phyloP scores from a whole-genome alignment of 2,888 invertebrate genomes.

The Callimorpha dominula region DNA sequence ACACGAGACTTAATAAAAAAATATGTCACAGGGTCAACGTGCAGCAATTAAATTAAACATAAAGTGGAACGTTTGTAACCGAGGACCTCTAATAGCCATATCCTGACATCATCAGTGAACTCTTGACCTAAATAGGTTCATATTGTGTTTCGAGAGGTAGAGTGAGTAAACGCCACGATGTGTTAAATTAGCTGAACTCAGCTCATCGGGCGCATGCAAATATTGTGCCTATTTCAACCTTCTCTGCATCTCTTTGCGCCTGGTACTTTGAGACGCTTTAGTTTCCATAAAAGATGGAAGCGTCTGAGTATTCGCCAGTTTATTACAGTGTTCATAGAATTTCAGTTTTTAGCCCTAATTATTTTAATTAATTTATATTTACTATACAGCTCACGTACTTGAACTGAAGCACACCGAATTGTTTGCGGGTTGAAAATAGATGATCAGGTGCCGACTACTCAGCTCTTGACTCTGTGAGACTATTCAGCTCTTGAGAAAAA shows the following conservation, averaged over 20 bases:
- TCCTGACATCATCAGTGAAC: constrained; percentile 61
- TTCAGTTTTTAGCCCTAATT: neutral
- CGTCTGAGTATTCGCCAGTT: neutral
- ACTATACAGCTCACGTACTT: no score
- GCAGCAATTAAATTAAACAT: constrained; percentile 26
- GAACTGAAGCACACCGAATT: no score
- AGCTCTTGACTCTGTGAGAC: no score
- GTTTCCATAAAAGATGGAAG: constrained; percentile 5
- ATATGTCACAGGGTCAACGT: constrained; percentile 9
- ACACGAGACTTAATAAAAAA: constrained; percentile 15
- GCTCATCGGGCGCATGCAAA: constrained; percentile 52
- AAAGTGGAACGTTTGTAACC: constrained; percentile 31
- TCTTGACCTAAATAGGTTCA: constrained; percentile 68
- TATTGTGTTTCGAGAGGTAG: constrained; percentile 67
- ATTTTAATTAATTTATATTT: no score
- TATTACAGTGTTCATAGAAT: neutral
- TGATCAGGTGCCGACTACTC: no score
- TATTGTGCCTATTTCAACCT: constrained; percentile 40
- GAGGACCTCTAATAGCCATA: constrained; percentile 46
- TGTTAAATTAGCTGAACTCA: constrained; percentile 65
- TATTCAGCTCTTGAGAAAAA: no score
- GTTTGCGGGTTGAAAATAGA: no score
- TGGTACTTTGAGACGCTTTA: constrained; percentile 11
- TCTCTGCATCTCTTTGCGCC: constrained; percentile 14
- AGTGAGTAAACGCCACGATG: constrained; percentile 63